Conservation (phyloP, 1,140 invertebrate genomes). For the Gryllus bimaculatus region DNA sequence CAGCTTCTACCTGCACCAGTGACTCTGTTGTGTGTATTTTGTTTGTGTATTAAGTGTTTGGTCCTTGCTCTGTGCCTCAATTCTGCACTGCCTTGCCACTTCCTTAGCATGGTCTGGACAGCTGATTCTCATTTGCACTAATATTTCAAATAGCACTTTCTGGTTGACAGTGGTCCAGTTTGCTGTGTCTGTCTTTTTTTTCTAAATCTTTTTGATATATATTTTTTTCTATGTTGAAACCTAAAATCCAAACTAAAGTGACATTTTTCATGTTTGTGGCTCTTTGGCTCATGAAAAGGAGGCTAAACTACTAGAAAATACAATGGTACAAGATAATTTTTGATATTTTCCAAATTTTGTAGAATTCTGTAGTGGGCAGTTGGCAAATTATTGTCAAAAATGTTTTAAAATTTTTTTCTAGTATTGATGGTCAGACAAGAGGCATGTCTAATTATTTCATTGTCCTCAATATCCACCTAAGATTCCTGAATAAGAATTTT, state of each 20-base stretch:
- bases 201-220: neutral
- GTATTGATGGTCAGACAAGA: too few relatives aligned
- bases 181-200: neutral
- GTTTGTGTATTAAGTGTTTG: neutral
- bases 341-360: neutral
- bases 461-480: neutral
- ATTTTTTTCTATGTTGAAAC: neutral
- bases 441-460: neutral
- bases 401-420: too few relatives aligned
- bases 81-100: neutral
- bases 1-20: too few relatives aligned
- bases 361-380: neutral
- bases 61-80: neutral
- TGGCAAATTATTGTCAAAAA: too few relatives aligned
- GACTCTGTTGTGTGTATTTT: neutral
- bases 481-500: neutral
- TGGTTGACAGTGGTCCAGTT: neutral
- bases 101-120: neutral
- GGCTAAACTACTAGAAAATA: neutral
- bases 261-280: neutral
- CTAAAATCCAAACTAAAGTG: neutral
- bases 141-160: neutral
- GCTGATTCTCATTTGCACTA: neutral
- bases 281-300: slow-evolving; percentile 2
- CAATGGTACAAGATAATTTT: neutral